phyloP scores from a whole-genome alignment of 2,113 vertebrate genomes.

The Osmerus mordax region DNA sequence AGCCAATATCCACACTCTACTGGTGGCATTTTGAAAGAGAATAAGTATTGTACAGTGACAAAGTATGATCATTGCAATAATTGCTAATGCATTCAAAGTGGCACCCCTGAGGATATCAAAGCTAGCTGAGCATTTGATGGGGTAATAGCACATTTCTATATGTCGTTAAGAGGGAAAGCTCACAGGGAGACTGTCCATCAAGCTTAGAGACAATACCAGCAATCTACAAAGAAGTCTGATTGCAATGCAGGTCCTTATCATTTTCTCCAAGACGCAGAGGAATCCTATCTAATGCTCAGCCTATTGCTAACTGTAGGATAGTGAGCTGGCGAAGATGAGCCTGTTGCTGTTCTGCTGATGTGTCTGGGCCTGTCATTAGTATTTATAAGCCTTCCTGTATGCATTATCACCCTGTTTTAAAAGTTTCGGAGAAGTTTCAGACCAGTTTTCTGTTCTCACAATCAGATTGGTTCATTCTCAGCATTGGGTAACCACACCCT shows the following conservation, averaged over 20 bases:
- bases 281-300: constrained; percentile 47
- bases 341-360: constrained; percentile 26
- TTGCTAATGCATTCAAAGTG: no score
- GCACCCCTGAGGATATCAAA: no score
- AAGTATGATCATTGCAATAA: no score
- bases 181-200: neutral
- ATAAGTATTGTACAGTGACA: no score
- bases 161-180: no score
- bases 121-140: no score
- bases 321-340: constrained; percentile 41
- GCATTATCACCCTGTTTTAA: constrained; percentile 58
- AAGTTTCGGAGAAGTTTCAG: constrained; percentile 35
- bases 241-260: constrained; percentile 51
- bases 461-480: neutral
- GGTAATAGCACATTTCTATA: no score
- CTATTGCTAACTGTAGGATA: constrained; percentile 35
- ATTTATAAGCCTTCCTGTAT: constrained; percentile 55
- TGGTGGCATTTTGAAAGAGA: no score
- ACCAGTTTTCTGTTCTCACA: constrained; percentile 36
- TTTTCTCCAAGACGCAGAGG: constrained; percentile 51
- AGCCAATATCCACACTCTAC: no score
- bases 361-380: constrained; percentile 52
- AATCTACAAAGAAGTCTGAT: constrained; percentile 50
- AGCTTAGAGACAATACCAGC: constrained; percentile 26
- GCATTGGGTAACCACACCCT: constrained; percentile 19